Evolutionary conservation across 2,113 vertebrate genomes (phyloP).

Genomic region (Sinocyclocheilus maitianheensis): DNA sequence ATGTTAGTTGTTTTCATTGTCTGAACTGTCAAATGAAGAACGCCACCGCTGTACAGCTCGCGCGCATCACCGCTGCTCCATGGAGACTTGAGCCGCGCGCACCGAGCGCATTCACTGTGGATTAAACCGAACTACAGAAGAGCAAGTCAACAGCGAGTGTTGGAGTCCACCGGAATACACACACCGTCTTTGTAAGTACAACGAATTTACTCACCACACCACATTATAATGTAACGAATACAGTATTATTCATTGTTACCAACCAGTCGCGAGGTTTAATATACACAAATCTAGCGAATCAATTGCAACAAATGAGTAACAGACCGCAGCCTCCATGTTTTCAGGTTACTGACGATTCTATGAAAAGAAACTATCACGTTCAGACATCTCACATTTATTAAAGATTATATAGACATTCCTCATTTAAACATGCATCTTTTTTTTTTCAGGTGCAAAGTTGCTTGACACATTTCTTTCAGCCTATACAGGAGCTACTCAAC

Average conservation of each 20-base stretch:
- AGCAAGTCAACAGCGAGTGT: constrained; percentile 19
- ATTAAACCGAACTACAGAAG: constrained; percentile 15
- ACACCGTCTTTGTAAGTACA: constrained; percentile 38
- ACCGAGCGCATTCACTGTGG: constrained; percentile 22
- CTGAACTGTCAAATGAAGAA: constrained; percentile 13
- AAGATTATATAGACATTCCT: not conserved
- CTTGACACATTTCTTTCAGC: not conserved
- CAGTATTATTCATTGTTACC: not conserved
- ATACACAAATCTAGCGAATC: not conserved
- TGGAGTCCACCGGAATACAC: constrained; percentile 2
- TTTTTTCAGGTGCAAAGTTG: constrained; percentile 28
- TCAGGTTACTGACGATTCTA: constrained; percentile 5
- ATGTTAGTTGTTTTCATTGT: constrained; percentile 26
- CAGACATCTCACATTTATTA: not conserved
- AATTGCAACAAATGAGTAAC: constrained; percentile 13
- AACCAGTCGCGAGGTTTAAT: not conserved
- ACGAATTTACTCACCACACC: not conserved
- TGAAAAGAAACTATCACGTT: not conserved
- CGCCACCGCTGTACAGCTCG: constrained; percentile 16
- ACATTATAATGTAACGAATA: not conserved
- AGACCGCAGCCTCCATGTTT: constrained; percentile 33
- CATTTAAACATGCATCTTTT: not conserved
- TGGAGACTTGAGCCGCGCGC: constrained; percentile 18
- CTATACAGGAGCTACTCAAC: constrained; percentile 4
- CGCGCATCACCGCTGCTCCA: constrained; percentile 27